Base-by-base conservation (phyloP, 1,140 invertebrate species). In the Phthorimaea operculella region DNA sequence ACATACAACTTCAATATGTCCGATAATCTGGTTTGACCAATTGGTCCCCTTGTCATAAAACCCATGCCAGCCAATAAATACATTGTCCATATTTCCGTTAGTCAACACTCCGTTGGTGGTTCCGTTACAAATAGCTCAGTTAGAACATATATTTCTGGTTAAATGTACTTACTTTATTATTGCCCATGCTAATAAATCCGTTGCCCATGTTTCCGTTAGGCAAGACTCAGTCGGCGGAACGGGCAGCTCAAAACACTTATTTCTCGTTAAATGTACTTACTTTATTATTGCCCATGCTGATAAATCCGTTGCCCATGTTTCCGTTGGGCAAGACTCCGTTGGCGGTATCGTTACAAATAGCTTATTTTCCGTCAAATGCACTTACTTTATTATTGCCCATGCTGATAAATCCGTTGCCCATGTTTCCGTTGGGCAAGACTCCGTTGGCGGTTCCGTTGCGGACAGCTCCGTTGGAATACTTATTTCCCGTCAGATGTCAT, bases 121-220 rank as follows among this genome's bases (percentile, higher is more conserved):
- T 39, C 57, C 57, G 17, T 58, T 58, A n/a, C n/a, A n/a, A n/a
- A n/a, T n/a, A n/a, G n/a, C n/a, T n/a, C n/a, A n/a, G n/a, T n/a
- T n/a, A n/a, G n/a, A n/a, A n/a, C n/a, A n/a, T n/a, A n/a, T n/a
- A n/a, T n/a, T n/a, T n/a, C n/a, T n/a, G n/a, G n/a, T n/a, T n/a
- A n/a, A n/a, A n/a, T n/a, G n/a, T 28, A 36, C 57, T 49, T 54
- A 81, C 80, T 73, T 80, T 83, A 61, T 83, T 83, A 54, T 61
- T 73, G 17, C 54, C 21, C 57, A 78, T 66, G 15, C 60, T 62
- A 6, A 72, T 65, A 55, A 76, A 79, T 1, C 79, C 79, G 50
- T 81, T 81, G 6, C 58, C 58, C 12, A 74, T 21, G 12, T 56
- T 63, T 15, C 66, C 65, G 21, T 76, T 76, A 12, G 59, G 54